phyloP scores from a whole-genome alignment of 64 coral and sea anemone genomes.

The Stylophora pistillata region DNA sequence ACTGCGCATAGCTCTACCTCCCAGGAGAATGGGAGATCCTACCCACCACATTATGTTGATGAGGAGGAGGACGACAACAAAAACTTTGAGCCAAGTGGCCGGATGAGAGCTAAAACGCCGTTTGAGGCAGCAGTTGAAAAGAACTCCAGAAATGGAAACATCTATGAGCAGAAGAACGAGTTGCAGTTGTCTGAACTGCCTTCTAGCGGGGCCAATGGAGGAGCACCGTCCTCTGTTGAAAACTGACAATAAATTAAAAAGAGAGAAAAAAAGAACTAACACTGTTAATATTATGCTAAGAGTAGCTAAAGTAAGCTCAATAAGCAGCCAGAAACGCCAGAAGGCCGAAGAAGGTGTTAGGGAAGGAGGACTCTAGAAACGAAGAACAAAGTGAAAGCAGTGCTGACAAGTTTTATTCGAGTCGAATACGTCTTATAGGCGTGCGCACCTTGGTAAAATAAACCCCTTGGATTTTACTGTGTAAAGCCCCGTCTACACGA shows the following conservation, averaged over 20 bases:
- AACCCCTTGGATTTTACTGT: no score
- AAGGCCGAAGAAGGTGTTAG: no score
- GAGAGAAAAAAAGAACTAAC: not conserved
- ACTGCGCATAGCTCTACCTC: not conserved
- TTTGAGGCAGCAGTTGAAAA: slow-evolving; percentile 20
- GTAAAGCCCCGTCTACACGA: no score
- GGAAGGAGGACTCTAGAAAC: no score
- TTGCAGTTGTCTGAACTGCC: slow-evolving; percentile 1
- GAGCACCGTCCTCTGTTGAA: not conserved
- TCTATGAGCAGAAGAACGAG: not conserved
- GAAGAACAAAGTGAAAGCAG: no score
- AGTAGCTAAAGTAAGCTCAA: no score
- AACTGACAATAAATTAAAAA: not conserved
- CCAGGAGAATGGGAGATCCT: not conserved
- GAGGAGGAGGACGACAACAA: not conserved
- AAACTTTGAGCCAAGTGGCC: not conserved
- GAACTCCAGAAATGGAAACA: not conserved
- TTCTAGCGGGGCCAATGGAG: not conserved
- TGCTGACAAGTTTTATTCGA: no score
- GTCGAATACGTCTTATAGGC: no score
- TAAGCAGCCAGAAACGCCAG: no score
- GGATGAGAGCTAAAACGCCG: not conserved
- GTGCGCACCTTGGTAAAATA: no score
- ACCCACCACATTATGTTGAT: not conserved
- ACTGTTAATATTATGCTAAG: not conserved